These are phyloP conservation scores for Hesperia comma DNA, from an alignment of 2,888 invertebrate genomes.

Conservation along the genomic window DNA sequence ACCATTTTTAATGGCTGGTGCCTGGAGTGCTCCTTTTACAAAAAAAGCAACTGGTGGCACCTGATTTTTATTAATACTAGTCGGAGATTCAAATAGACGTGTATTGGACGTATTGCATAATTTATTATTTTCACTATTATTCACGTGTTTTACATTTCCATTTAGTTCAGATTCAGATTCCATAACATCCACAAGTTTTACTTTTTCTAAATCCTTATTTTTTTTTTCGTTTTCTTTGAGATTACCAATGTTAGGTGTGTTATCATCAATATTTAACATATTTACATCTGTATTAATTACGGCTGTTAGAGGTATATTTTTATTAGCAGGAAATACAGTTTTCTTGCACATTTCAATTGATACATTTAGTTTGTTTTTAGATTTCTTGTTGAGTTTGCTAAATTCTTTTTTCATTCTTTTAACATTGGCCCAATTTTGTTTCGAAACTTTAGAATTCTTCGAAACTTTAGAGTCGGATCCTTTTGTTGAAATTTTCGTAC, in stretches of 20 bases:
- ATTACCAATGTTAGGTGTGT: constrained; percentile 51
- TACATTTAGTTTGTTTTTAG: constrained; percentile 73
- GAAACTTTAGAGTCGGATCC: constrained; percentile 52
- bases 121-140: neutral
- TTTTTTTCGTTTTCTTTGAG: constrained; percentile 16
- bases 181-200: neutral
- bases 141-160: constrained; percentile 9
- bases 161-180: neutral
- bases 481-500: constrained; percentile 49
- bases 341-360: constrained; percentile 77
- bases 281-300: constrained; percentile 13
- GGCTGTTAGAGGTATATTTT: constrained; percentile 37
- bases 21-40: constrained; percentile 57
- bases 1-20: constrained; percentile 10
- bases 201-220: neutral
- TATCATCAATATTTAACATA: constrained; percentile 51
- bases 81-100: neutral
- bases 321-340: constrained; percentile 52
- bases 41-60: constrained; percentile 57
- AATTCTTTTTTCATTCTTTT: constrained; percentile 78
- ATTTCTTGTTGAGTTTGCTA: constrained; percentile 68
- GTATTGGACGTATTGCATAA: neutral
- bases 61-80: constrained; percentile 9
- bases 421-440: constrained; percentile 71
- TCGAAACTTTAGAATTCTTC: constrained; percentile 52